Conservation (phyloP, 2,888 invertebrate genomes). For the Lepidochitona cinerea region DNA sequence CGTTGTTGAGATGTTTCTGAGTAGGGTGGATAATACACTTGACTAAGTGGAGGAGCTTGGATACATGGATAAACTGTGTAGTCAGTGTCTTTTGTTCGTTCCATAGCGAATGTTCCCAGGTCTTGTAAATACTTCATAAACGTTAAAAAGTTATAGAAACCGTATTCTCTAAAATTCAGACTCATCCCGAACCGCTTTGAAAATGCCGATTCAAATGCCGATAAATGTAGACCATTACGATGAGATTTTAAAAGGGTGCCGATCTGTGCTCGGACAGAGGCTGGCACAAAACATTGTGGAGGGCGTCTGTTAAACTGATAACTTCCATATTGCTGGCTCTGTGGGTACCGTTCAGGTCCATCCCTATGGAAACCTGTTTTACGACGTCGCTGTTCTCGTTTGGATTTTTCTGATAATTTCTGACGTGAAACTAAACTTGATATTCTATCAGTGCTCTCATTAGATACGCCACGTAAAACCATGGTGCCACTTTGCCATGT, state of each 20-base stretch:
- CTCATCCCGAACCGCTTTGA: constrained; percentile 36
- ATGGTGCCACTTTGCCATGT: constrained; percentile 40
- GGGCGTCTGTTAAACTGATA: background rate
- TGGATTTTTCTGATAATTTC: constrained; percentile 42
- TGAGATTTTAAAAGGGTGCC: constrained; percentile 38
- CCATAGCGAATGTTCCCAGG: background rate
- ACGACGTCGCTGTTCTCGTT: constrained; percentile 35
- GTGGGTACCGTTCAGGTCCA: too few species aligned
- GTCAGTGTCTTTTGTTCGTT: background rate
- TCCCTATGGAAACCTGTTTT: too few species aligned
- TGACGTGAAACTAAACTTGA: constrained; percentile 53
- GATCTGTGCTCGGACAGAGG: constrained; percentile 40
- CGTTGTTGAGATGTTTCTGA: too few species aligned
- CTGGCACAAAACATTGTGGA: constrained; percentile 31
- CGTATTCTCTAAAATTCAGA: constrained; percentile 5
- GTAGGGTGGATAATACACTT: too few species aligned
- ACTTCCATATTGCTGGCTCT: background rate
- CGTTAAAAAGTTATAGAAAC: constrained; percentile 40
- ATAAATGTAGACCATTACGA: constrained; percentile 37
- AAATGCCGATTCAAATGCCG: constrained; percentile 44
- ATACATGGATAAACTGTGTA: background rate
- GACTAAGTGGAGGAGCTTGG: too few species aligned
- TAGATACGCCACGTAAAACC: constrained; percentile 44
- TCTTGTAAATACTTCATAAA: constrained; percentile 27
- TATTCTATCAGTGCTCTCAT: constrained; percentile 52